These are phyloP conservation scores for Nibea albiflora DNA, from an alignment of 2,113 vertebrate genomes.

Conservation along the genomic window DNA sequence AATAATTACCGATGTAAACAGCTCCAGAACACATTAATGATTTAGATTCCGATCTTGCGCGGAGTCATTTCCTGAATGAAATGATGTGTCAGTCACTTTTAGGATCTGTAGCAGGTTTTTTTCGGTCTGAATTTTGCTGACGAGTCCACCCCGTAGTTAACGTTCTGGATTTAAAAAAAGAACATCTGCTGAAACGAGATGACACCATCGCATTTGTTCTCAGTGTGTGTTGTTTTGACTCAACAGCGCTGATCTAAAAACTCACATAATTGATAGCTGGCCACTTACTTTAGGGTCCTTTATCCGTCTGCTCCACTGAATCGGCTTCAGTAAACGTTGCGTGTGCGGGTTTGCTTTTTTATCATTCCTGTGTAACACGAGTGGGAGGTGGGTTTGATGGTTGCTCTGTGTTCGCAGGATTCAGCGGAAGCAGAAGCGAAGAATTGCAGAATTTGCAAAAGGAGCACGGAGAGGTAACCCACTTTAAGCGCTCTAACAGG, in stretches of 20 bases:
- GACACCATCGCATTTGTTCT: neutral
- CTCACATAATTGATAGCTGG: neutral
- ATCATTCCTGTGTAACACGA: neutral
- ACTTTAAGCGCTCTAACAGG: neutral
- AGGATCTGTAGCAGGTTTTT: neutral
- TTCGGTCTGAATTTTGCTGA: neutral
- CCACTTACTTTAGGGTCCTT: neutral
- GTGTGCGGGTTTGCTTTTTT: neutral
- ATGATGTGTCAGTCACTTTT: slow-evolving; percentile 32
- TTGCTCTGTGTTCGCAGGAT: neutral
- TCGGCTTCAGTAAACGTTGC: neutral
- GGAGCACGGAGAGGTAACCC: neutral
- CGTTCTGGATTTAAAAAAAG: neutral
- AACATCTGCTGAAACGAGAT: neutral
- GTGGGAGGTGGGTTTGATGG: neutral
- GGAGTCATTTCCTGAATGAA: slow-evolving; percentile 13
- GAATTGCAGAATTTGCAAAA: neutral
- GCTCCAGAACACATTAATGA: slow-evolving; percentile 20
- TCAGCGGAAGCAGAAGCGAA: neutral
- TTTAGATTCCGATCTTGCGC: slow-evolving; percentile 7
- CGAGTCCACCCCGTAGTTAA: neutral
- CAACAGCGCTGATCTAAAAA: neutral
- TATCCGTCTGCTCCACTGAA: neutral
- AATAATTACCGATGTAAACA: slow-evolving; percentile 23
- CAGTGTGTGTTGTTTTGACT: neutral